Evolutionary conservation across 2,888 invertebrate genomes (phyloP), one percentile per base, ranked within the genome.

Genomic region (Oscheius sp.): DNA sequence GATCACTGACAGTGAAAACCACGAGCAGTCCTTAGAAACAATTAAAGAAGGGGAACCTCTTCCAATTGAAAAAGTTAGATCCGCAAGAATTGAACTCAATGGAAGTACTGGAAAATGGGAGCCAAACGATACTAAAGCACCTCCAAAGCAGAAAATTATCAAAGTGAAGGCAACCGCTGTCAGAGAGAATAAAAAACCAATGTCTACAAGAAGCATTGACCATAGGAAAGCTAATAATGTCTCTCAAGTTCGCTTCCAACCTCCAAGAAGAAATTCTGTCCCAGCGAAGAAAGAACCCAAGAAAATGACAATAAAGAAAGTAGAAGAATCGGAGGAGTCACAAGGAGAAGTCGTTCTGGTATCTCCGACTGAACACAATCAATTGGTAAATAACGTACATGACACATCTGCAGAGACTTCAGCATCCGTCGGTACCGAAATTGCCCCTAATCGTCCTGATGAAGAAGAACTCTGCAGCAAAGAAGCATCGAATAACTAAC

Each of bases 131-230:
- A 13, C 49, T 5, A 49, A 49, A 21, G 25, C 13, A 23, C 55
- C 12, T 55, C 23, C 21, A 49, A 49, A 13, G 13, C 23, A 21
- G 23, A 61, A 61, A 43, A 25, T 61, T 21, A 61, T 61, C 2
- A 35, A 61, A 21, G 61, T 61, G 1, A 61, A 61, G 13, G 61
- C 61, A 21, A 21, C 12, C 9, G 41, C 16, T 21, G 61, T 61
- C 6, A n/a, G 61, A 7, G 61, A 61, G 21, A 35, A n/a, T 43
- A 61, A 61, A 13, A 61, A 61, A 18, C 16, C n/a, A n/a, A 41
- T 41, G 13, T 9, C 41, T 43, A 1, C 43, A 12, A 61, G 43
- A 43, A 41, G n/a, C 25, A 61, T 21, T 2, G 61, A 61, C 6
- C n/a, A 21, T 43, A 18, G 41, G 3, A 61, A 21, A 55, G 25